phyloP scores from a whole-genome alignment of 2,113 vertebrate genomes.

The Ondatra zibethicus region DNA sequence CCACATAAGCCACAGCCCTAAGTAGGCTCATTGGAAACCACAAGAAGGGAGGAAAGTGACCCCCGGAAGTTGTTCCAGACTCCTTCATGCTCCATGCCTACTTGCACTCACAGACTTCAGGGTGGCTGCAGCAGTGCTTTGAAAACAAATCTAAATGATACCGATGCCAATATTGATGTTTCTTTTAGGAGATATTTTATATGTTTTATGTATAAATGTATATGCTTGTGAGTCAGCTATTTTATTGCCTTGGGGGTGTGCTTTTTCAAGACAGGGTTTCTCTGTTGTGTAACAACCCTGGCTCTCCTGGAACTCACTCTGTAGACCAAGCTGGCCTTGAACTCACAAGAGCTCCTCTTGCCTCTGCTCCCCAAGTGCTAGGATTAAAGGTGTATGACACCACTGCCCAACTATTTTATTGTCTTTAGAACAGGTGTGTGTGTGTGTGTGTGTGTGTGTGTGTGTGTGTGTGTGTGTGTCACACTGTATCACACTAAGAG shows the following conservation, averaged over 20 bases:
- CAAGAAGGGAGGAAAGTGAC: no score
- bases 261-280: no score
- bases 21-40: neutral
- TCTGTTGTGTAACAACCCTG: no score
- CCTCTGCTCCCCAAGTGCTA: no score
- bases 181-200: slow-evolving; percentile 36
- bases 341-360: no score
- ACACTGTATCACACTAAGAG: neutral
- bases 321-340: no score
- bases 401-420: no score
- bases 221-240: neutral
- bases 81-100: neutral
- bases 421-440: no score
- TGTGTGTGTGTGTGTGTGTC: neutral
- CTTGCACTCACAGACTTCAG: neutral
- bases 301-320: no score
- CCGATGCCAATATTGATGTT: slow-evolving; percentile 31
- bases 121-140: slow-evolving; percentile 21
- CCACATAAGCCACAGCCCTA: no score
- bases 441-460: no score
- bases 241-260: neutral
- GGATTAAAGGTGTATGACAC: no score
- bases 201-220: neutral
- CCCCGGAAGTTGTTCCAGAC: neutral
- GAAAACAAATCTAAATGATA: neutral